Conservation (phyloP, 2,888 invertebrate genomes). For the Leptopterna dolabrata region DNA sequence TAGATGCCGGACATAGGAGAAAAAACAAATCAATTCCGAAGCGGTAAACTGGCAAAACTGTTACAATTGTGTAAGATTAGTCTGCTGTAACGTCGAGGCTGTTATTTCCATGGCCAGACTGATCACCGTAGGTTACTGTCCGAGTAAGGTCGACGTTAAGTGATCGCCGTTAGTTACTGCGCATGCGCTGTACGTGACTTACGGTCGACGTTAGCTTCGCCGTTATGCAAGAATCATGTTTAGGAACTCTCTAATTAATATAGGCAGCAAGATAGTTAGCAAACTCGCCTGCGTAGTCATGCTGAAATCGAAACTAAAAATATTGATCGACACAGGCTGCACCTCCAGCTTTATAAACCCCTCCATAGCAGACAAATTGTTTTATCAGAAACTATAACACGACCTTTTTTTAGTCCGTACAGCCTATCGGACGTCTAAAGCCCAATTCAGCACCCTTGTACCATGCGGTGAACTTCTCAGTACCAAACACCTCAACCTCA, state of each 20-base stretch:
- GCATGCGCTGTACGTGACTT: no score
- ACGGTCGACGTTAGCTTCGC: no score
- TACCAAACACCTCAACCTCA: neutral
- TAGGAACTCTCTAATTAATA: conserved; percentile 59
- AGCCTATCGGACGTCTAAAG: no score
- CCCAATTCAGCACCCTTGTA: neutral
- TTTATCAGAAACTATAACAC: neutral
- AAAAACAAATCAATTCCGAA: no score
- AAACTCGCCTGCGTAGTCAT: neutral
- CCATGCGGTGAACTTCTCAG: neutral
- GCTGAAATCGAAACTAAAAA: neutral
- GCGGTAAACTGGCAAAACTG: no score
- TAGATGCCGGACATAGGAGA: no score
- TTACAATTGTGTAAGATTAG: no score
- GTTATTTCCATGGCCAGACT: no score
- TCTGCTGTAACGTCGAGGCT: no score
- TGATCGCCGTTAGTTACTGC: no score
- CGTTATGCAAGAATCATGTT: conserved; percentile 28
- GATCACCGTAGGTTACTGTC: no score
- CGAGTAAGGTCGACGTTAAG: no score
- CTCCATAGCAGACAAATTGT: neutral
- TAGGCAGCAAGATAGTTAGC: neutral
- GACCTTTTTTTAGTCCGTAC: neutral
- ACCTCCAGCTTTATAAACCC: neutral
- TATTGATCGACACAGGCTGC: neutral